phyloP scores from a whole-genome alignment of 2,113 vertebrate genomes.

The Neotoma lepida region DNA sequence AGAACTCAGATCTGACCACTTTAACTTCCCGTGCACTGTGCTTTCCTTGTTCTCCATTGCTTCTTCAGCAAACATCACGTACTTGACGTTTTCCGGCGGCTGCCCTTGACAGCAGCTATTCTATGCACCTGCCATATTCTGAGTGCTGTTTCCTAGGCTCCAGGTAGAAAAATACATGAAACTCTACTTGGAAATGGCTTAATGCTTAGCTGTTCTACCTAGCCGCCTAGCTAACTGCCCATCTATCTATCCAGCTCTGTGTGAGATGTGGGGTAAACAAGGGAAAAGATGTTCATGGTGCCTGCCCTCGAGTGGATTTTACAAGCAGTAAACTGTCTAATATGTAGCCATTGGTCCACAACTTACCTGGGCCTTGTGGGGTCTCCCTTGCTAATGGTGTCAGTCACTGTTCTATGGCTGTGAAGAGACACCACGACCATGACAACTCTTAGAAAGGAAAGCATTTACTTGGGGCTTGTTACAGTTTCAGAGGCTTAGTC shows the following conservation, averaged over 20 bases:
- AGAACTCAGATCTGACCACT: background rate
- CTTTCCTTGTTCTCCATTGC: background rate
- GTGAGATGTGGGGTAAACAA: background rate
- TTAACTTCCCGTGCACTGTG: background rate
- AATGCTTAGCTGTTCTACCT: background rate
- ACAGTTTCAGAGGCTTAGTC: background rate
- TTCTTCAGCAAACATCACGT: background rate
- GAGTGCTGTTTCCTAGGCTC: background rate
- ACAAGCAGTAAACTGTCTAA: no score
- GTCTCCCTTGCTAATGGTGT: background rate
- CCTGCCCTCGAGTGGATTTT: background rate
- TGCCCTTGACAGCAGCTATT: background rate
- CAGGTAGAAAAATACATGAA: background rate
- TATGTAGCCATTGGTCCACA: accelerated
- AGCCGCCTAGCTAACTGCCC: background rate
- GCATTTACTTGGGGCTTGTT: background rate
- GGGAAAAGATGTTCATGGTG: background rate
- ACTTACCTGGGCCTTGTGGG: background rate
- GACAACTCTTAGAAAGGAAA: background rate
- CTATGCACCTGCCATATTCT: background rate
- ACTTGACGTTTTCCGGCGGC: background rate
- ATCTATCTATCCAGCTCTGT: background rate
- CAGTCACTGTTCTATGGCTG: background rate
- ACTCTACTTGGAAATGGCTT: background rate
- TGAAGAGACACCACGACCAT: background rate